These are phyloP conservation scores for Hypselothyrea guttata DNA, from an alignment of 2,888 invertebrate genomes.

Conservation along the genomic window DNA sequence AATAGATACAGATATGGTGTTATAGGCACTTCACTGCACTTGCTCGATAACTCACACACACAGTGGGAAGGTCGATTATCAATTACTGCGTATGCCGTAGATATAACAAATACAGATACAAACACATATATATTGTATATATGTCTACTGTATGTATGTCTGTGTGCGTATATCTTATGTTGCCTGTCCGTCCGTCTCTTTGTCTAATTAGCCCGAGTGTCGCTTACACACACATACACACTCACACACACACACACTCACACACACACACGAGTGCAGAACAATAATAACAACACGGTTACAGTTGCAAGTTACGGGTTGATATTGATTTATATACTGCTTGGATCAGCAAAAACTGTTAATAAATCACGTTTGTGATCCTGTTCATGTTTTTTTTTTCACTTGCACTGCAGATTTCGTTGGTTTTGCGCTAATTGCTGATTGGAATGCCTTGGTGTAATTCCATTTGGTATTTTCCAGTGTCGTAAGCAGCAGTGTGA, in stretches of 20 bases:
- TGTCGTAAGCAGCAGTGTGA: constrained; percentile 2
- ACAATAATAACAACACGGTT: too few relatives aligned
- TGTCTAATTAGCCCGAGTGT: background rate
- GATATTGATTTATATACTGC: too few relatives aligned
- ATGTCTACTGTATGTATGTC: background rate
- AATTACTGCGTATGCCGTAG: constrained; percentile 63
- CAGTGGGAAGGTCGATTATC: constrained; percentile 56
- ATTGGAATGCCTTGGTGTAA: constrained; percentile 61
- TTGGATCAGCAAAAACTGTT: constrained; percentile 8
- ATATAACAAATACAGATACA: too few relatives aligned
- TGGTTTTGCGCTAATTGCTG: constrained; percentile 58
- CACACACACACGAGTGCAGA: too few relatives aligned
- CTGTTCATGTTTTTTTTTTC: constrained; percentile 53
- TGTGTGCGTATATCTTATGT: background rate
- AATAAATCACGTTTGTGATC: constrained; percentile 46
- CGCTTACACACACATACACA: constrained; percentile 4
- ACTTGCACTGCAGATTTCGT: constrained; percentile 31
- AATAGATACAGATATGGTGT: too few relatives aligned
- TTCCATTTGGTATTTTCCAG: constrained; percentile 42
- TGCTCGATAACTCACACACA: background rate
- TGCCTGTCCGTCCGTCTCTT: background rate
- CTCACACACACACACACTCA: background rate
- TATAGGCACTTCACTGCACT: background rate
- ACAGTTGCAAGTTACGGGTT: too few relatives aligned
- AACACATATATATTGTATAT: constrained; percentile 12